These are phyloP conservation scores for Sylvia borin DNA, from an alignment of 2,797 vertebrate genomes.

Conservation along the genomic window DNA sequence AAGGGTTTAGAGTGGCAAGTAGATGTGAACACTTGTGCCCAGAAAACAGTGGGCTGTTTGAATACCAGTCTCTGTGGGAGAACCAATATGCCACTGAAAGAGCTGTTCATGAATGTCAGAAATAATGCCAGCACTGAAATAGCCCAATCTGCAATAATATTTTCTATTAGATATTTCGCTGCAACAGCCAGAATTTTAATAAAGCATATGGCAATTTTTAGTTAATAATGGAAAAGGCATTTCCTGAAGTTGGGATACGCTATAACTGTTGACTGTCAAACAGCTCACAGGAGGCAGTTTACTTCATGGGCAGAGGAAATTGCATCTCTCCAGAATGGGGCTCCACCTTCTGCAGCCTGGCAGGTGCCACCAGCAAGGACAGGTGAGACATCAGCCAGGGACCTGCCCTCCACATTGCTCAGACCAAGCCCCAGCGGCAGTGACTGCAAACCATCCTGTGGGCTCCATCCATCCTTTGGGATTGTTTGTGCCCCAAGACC, in stretches of 20 bases:
- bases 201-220: not conserved
- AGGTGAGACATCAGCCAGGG: not conserved
- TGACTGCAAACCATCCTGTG: rapidly evolving
- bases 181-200: not conserved
- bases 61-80: not conserved
- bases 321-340: not conserved
- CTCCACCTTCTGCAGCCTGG: not conserved
- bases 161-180: not conserved
- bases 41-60: not conserved
- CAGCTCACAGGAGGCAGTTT: not conserved
- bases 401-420: rapidly evolving
- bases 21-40: not conserved
- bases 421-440: not conserved
- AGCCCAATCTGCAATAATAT: not conserved
- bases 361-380: not conserved
- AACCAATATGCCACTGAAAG: not conserved
- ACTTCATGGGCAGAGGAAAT: rapidly evolving
- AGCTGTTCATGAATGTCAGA: not conserved
- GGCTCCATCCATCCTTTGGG: not conserved
- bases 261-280: not conserved
- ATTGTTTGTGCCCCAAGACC: not conserved
- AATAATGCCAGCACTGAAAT: conserved; percentile 12
- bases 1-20: not conserved
- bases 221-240: not conserved
- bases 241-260: not conserved